Evolutionary conservation across 2,113 vertebrate genomes (phyloP).

Genomic region (Piaya cayana): DNA sequence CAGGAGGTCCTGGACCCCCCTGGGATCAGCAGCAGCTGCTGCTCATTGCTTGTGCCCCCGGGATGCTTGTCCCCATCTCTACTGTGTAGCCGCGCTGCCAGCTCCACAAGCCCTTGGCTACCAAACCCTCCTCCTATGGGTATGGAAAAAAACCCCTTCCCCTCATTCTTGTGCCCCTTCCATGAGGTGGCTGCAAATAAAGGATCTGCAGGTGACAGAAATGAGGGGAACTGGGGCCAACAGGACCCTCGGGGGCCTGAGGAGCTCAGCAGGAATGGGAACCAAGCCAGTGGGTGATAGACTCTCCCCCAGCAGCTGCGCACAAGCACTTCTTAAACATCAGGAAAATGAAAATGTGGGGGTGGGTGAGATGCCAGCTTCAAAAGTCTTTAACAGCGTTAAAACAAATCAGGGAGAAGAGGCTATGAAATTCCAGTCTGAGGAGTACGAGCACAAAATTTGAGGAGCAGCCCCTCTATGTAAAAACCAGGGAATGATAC

Average conservation of each 20-base stretch:
- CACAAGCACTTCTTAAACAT: not conserved
- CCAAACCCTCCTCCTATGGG: not conserved
- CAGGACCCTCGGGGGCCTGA: not conserved
- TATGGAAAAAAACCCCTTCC: not conserved
- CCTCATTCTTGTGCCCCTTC: not conserved
- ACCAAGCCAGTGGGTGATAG: not conserved
- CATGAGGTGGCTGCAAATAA: not conserved
- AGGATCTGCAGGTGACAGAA: not conserved
- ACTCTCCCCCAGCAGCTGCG: not conserved
- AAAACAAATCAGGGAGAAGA: not conserved
- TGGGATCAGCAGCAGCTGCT: not conserved
- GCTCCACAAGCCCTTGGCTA: not conserved
- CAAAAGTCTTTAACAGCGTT: not conserved
- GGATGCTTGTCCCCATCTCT: not conserved
- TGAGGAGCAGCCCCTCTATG: not conserved
- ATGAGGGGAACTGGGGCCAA: too few species aligned
- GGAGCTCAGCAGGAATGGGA: not conserved
- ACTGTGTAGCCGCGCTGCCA: not conserved
- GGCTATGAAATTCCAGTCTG: not conserved
- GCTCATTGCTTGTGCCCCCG: fast-evolving
- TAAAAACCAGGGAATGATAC: not conserved
- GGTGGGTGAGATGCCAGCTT: not conserved
- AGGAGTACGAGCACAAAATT: not conserved
- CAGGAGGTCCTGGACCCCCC: not conserved
- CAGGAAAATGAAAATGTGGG: not conserved